These are phyloP conservation scores for Trichonephila clavipes DNA, from an alignment of 1,140 invertebrate genomes.

Conservation along the genomic window DNA sequence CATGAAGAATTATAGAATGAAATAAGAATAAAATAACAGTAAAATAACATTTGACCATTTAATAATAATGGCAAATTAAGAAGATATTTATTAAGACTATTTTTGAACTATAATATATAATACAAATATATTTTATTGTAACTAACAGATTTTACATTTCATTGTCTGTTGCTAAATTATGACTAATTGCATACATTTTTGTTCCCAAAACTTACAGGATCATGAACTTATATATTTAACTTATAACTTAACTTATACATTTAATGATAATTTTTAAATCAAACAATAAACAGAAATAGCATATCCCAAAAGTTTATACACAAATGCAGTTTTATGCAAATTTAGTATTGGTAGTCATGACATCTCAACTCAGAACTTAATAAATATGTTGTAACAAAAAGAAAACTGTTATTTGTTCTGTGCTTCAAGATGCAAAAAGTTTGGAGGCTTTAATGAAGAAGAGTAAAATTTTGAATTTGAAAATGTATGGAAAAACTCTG, in stretches of 20 bases:
- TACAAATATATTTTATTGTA: too few species aligned
- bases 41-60: not conserved
- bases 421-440: not conserved
- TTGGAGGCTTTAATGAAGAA: not conserved
- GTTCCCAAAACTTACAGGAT: too few species aligned
- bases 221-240: too few species aligned
- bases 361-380: not conserved
- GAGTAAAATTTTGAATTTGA: not conserved
- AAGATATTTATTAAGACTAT: too few species aligned
- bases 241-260: too few species aligned
- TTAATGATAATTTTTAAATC: too few species aligned
- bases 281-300: not conserved
- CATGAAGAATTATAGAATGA: not conserved
- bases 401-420: not conserved
- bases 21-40: not conserved
- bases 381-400: not conserved
- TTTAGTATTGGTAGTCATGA: not conserved
- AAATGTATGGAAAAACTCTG: not conserved
- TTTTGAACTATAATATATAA: too few species aligned
- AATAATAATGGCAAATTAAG: too few species aligned
- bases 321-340: not conserved
- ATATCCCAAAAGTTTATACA: not conserved
- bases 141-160: too few species aligned
- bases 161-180: too few species aligned
- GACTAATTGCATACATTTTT: too few species aligned